Base-by-base conservation (phyloP, 2,113 vertebrate species). In the Glareola pratincola region DNA sequence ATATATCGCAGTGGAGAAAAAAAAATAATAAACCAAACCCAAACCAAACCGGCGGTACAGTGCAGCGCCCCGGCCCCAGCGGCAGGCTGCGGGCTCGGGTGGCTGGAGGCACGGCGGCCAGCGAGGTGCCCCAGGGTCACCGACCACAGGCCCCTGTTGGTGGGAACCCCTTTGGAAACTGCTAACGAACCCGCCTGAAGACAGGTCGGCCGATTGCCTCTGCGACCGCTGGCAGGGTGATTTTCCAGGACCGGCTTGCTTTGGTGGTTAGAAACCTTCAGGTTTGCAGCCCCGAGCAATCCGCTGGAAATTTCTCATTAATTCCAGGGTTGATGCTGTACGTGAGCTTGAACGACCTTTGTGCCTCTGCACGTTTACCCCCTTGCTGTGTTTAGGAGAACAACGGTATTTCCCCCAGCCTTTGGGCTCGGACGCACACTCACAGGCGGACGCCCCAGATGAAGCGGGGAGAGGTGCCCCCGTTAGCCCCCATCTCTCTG, bases 81-180 rank as follows among this genome's bases (percentile, higher is more conserved):
- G 6, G 66, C 69, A 68, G 0, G 3, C 27, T 26, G 54, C 66
- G 14, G 24, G 66, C 22, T 59, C 0, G 0, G 3, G 23, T 34
- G 45, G 21, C 39, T 80, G 72, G 34, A 51, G 76, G 27, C 57
- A 62, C 0, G 0, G 48, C 13, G 27, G 36, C 36, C n/a, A 2
- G 2, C 36, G n/a, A 90, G 36, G 45, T 68, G 53, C 32, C 57
- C 20, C 1, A 3, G 18, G 37, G 53, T 92, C 78, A 85, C 43
- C 3, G 3, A 27, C 13, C 43, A 51, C 77, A 71, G 47, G 43
- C 24, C 72, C 8, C 2, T 0, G 1, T 74, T 78, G 9, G 11
- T 36, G 66, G 36, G 32, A 82, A 50, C 26, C 24, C 66, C 53
- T 59, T 6, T 34, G 63, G 92, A 76, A 88, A 41, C 45, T 39